Evolutionary conservation across 2,113 vertebrate genomes (phyloP).

Genomic region (Pelecanus crispus): DNA sequence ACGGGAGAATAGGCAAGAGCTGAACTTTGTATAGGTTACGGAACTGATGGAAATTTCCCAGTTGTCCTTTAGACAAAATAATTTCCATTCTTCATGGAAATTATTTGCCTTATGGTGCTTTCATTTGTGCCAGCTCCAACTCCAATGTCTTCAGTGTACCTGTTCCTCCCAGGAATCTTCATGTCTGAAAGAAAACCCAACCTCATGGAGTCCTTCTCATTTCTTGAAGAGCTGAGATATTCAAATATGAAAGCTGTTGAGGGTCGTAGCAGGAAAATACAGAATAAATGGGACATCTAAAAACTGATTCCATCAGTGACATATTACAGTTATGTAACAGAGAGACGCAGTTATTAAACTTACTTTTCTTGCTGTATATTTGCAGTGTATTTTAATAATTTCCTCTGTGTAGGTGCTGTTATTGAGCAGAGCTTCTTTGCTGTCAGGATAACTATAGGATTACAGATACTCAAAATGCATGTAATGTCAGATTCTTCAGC

Average conservation of each 20-base stretch:
- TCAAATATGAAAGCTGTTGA: neutral
- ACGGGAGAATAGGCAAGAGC: neutral
- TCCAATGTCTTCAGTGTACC: neutral
- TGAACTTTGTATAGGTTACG: neutral
- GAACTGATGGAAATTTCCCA: neutral
- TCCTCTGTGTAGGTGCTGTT: neutral
- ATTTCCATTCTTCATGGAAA: neutral
- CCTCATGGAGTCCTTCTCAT: neutral
- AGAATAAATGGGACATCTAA: neutral
- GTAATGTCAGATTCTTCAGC: constrained; percentile 34
- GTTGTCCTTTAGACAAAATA: neutral
- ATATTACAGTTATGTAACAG: neutral
- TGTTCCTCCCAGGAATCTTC: neutral
- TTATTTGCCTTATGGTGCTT: neutral
- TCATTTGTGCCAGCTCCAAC: neutral
- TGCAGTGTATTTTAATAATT: neutral
- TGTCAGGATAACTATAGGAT: neutral
- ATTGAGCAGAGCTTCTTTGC: neutral
- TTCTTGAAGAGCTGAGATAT: neutral
- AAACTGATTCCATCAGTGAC: neutral
- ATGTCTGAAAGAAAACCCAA: neutral
- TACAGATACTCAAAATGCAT: constrained; percentile 29
- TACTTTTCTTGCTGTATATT: neutral
- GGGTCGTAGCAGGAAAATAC: neutral
- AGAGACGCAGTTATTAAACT: neutral